phyloP scores from a whole-genome alignment of 1,140 invertebrate genomes.

The Diorhabda carinulata region DNA sequence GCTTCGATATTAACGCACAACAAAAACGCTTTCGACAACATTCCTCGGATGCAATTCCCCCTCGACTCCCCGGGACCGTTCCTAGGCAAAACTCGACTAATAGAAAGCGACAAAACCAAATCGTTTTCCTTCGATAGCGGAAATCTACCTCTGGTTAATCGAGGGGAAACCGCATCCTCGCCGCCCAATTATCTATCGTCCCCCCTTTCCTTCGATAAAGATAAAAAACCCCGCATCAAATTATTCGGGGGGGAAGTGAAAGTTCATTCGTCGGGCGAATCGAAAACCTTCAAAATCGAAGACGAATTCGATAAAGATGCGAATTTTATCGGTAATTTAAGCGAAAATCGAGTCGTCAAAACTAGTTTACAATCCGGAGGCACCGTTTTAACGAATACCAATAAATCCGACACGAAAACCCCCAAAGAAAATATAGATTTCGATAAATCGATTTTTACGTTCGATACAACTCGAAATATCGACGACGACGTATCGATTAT shows the following conservation, averaged over 20 bases:
- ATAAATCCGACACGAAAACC: constrained; percentile 26
- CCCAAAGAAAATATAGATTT: constrained; percentile 20
- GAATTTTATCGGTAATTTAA: constrained; percentile 39
- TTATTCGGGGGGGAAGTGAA: constrained; percentile 77
- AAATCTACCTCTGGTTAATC: constrained; percentile 23
- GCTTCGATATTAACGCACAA: constrained; percentile 47
- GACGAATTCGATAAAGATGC: constrained; percentile 41
- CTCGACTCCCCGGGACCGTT: constrained; percentile 74
- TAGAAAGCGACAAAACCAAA: constrained; percentile 55
- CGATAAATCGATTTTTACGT: constrained; percentile 3
- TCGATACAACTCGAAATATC: not conserved
- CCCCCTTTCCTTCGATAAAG: constrained; percentile 31
- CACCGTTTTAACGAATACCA: constrained; percentile 58
- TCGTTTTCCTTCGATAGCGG: constrained; percentile 46
- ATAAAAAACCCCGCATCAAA: constrained; percentile 56
- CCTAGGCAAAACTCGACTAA: constrained; percentile 70
- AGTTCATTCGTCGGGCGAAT: constrained; percentile 58
- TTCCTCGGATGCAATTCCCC: constrained; percentile 51
- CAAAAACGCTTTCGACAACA: constrained; percentile 45
- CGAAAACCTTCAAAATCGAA: constrained; percentile 69
- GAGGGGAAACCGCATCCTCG: constrained; percentile 17
- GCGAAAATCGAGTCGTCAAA: constrained; percentile 57
- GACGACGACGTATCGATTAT: not conserved
- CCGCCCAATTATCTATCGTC: constrained; percentile 27
- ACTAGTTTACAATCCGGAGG: constrained; percentile 68